Conservation (phyloP, 2,888 invertebrate species). For the Lasioglossum lativentre region DNA sequence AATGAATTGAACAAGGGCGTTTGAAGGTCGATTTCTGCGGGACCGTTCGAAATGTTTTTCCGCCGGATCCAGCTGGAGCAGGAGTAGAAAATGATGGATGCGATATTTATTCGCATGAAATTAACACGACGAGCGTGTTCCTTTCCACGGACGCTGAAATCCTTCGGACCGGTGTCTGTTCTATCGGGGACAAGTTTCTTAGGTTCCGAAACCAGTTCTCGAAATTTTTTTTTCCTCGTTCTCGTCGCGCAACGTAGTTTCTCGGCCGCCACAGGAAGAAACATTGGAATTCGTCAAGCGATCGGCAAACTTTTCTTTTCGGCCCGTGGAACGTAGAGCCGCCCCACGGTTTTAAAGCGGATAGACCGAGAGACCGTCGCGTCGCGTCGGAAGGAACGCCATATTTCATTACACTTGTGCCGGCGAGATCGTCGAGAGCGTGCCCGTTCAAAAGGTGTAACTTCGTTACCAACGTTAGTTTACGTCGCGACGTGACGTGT, state of each 20-base stretch:
- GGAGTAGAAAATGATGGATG: conserved; percentile 37
- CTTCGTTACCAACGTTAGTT: neutral
- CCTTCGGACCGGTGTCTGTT: conserved; percentile 69
- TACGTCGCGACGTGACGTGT: conserved; percentile 9
- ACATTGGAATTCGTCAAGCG: conserved; percentile 59
- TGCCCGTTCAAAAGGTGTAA: conserved; percentile 3
- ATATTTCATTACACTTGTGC: conserved; percentile 33
- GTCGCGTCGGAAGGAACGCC: conserved; percentile 20
- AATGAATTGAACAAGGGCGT: neutral
- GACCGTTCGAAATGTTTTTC: conserved; percentile 44
- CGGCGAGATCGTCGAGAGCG: neutral
- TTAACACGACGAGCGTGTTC: conserved; percentile 45
- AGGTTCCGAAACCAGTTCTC: conserved; percentile 76
- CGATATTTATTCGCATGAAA: conserved; percentile 57
- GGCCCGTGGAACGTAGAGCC: neutral
- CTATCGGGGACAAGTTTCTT: conserved; percentile 74
- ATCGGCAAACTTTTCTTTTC: conserved; percentile 52
- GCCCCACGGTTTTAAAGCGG: conserved; percentile 43
- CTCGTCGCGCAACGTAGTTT: neutral
- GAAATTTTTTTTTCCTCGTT: conserved; percentile 54
- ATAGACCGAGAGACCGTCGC: conserved; percentile 27
- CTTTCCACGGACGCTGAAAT: conserved; percentile 55
- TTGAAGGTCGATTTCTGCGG: neutral
- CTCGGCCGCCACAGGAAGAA: conserved; percentile 32
- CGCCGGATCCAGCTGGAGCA: neutral